phyloP scores from a whole-genome alignment of 2,888 invertebrate species.

The Volucella zonaria region DNA sequence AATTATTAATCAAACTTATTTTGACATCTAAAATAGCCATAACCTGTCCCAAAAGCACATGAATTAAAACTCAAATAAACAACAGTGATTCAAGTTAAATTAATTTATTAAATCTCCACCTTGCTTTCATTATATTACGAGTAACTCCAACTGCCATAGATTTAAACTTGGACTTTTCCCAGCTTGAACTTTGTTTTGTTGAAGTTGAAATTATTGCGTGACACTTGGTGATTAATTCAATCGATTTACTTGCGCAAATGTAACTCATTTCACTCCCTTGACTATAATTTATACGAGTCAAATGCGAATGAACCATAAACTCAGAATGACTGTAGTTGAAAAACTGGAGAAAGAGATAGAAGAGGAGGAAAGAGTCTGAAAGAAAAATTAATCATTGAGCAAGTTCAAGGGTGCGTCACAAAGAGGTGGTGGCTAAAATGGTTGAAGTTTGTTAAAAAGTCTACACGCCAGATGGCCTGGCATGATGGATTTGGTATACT shows the following conservation, averaged over 20 bases:
- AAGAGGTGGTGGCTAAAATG: neutral
- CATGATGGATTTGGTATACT: too few species aligned
- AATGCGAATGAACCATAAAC: constrained; percentile 47
- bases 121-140: constrained; percentile 11
- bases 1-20: constrained; percentile 25
- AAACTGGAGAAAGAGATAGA: neutral
- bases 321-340: neutral
- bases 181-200: constrained; percentile 28
- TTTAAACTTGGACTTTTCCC: constrained; percentile 14
- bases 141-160: constrained; percentile 33
- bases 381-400: constrained; percentile 48
- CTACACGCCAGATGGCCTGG: too few species aligned
- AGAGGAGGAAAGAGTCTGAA: constrained; percentile 25
- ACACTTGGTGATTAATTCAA: constrained; percentile 57
- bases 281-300: constrained; percentile 9
- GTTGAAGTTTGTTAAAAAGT: too few species aligned
- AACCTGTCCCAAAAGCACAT: constrained; percentile 37
- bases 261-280: constrained; percentile 28
- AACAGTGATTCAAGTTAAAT: constrained; percentile 27
- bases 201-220: constrained; percentile 47
- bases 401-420: constrained; percentile 63
- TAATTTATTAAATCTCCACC: constrained; percentile 41
- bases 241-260: constrained; percentile 45
- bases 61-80: constrained; percentile 13
- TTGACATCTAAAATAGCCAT: constrained; percentile 21